These are phyloP conservation scores for Metalampra italica DNA, from an alignment of 2,888 invertebrate genomes.

Conservation along the genomic window DNA sequence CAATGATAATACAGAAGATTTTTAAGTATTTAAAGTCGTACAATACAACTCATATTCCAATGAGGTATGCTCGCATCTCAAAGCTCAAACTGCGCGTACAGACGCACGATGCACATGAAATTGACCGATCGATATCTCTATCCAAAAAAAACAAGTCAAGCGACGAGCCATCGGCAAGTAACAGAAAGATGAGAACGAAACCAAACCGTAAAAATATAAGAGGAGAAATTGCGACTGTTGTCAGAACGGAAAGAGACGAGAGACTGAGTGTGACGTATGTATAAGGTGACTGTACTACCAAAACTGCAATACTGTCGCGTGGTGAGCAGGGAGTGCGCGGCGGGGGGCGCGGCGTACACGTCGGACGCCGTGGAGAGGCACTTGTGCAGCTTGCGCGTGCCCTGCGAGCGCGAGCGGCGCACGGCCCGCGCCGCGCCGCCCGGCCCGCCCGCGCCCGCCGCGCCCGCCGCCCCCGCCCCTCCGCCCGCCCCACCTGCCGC, in stretches of 20 bases:
- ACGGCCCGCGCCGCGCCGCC: slow-evolving; percentile 57
- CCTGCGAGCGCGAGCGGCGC: slow-evolving; percentile 95
- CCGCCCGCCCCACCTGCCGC: slow-evolving; percentile 35
- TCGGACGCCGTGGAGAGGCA: slow-evolving; percentile 93
- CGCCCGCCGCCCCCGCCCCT: slow-evolving; percentile 24
- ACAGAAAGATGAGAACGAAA: slow-evolving; percentile 20
- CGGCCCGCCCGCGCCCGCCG: slow-evolving; percentile 19
- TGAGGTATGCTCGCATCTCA: background rate
- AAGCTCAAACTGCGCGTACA: background rate
- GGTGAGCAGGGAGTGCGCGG: slow-evolving; percentile 84
- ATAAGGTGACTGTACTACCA: slow-evolving; percentile 92
- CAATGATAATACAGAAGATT: background rate
- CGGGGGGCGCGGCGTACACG: slow-evolving; percentile 82
- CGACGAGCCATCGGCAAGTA: slow-evolving; percentile 1
- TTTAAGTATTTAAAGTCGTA: no score
- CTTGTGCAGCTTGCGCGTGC: slow-evolving; percentile 95
- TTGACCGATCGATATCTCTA: background rate
- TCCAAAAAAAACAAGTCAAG: background rate
- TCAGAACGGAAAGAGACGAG: slow-evolving; percentile 60
- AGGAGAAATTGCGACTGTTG: slow-evolving; percentile 72
- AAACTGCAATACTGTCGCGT: slow-evolving; percentile 96
- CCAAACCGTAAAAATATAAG: slow-evolving; percentile 31
- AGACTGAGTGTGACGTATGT: slow-evolving; percentile 45
- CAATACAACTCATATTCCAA: no score
- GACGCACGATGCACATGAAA: background rate